A percentile compares a stretch with the other conserved stretches of the same genome.
These are phyloP conservation scores for Anguilla rostrata DNA, from an alignment of 2,113 vertebrate genomes.

Conservation along the genomic window DNA sequence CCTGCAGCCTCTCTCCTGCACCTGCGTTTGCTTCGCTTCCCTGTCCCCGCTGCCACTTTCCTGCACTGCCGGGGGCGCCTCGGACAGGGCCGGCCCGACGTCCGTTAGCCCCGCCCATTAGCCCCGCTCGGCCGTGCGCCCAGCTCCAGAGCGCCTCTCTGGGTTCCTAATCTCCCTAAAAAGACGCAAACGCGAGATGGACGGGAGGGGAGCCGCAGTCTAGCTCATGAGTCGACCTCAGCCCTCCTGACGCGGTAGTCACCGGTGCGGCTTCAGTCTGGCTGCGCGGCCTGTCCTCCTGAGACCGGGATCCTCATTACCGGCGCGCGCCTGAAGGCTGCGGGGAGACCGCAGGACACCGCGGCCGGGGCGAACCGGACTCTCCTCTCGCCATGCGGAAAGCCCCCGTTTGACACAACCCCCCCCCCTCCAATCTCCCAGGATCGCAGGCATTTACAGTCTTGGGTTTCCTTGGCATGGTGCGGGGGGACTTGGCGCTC, in stretches of 20 bases:
- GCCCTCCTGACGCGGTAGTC: not conserved
- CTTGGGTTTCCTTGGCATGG: constrained; percentile 46
- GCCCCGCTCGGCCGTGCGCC: too few relatives aligned
- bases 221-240: not conserved
- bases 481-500: constrained; percentile 46
- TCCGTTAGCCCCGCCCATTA: too few relatives aligned
- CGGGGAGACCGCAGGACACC: constrained; percentile 49
- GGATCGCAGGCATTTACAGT: constrained; percentile 32
- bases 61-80: constrained; percentile 39
- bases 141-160: not conserved
- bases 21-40: constrained; percentile 50
- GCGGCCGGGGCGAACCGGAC: constrained; percentile 54
- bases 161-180: not conserved
- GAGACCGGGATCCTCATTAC: constrained; percentile 46
- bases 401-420: not conserved
- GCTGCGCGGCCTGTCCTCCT: not conserved
- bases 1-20: constrained; percentile 25
- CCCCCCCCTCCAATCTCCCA: not conserved
- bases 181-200: not conserved
- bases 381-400: not conserved
- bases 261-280: not conserved
- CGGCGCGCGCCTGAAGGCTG: constrained; percentile 42
- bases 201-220: not conserved
- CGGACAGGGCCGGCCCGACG: constrained; percentile 33
- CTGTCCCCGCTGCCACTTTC: constrained; percentile 39